Base-by-base conservation (phyloP, 2,888 invertebrate species). In the Protonemura montana region DNA sequence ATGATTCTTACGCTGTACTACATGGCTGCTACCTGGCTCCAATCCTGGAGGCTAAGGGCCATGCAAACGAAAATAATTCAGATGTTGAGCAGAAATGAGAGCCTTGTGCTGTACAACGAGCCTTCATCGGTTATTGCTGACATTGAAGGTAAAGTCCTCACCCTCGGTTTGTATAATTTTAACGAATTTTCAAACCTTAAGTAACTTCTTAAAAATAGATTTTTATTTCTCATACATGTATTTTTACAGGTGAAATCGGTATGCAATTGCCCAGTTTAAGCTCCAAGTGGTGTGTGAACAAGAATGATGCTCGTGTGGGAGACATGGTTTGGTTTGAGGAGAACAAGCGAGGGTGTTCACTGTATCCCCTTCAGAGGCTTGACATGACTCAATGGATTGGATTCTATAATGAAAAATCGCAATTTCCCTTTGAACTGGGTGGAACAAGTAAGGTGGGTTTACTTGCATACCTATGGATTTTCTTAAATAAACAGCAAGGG, bases 1-100 rank as follows among this genome's bases (percentile, higher is more conserved):
- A 96, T 96, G 95, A 91, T 97, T 91, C 93, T 97, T 89, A 97
- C 97, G 76, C 92, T 97, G 85, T 96, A 95, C 91, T 97, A 97
- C 91, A 95, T 96, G 92, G 95, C 96, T 90, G 95, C 97, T 90
- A 97, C 97, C 88, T 94, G 96, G 91, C 92, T 96, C 89, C 97
- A 96, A 91, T 95, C 96, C 90, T 96, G 96, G 95, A 93, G 96
- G 86, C 93, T 97, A 88, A 94, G 94, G 85, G 94, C 94, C 30
- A 93, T 96, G 88, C 93, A 94, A 89, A 93, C 94, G 89, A 95
- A 95, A 89, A 93, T 97, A 84, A 93, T 87, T 94, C 87, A 89
- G 35, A 87, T 89, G 59, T 87, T 89, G 10, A 86, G 89, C 35
- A 89, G 89, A 35, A 89, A 89, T 87, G 89, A 89, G 6, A 89